Base-by-base conservation (phyloP, 2,888 invertebrate species). In the Heliconius charithonia region DNA sequence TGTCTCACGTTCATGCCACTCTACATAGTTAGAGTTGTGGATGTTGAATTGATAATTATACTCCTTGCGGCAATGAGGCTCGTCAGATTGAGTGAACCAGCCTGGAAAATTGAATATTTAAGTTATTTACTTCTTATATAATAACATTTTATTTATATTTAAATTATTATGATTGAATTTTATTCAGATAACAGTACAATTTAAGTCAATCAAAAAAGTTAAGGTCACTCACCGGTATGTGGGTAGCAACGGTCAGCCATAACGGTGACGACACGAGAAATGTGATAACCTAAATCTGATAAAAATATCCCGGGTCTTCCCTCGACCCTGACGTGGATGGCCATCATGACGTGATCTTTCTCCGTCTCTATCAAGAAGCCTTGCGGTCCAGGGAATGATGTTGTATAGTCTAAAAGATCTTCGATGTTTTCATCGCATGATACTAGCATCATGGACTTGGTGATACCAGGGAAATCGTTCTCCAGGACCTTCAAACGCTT, bases 261-360 rank as follows among this genome's bases (percentile, higher is more conserved):
- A 56, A 98, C 97, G 27, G 98, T 98, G 78, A 98, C 96, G 41
- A 97, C 98, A 72, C 98, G 96, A 66, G 97, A 97, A 80, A 98
- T 97, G 90, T 98, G 98, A 91, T 98, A 98, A 10, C 98, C 98
- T 72, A 98, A 97, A 93, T 98, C 98, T 70, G 98, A 96, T 73
- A 98, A 95, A 91, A 98, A 95, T 69, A 97, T 95, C 56, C 98
- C 98, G 12, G 95, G 93, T 81, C 98, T 96, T 73, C 97, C 97
- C 29, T 95, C 96, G 73, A 98, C 96, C 86, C 96, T 95, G 77
- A 98, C 96, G 84, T 97, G 96, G 87, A 98, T 95, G 75, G 97
- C 97, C 78, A 98, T 96, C 91, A 98, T 95, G 22, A 98, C 97
- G 91, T 98, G 98, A 88, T 98, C 98, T 89, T 98, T 98, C 91